These are phyloP conservation scores for Hyles lineata DNA, from an alignment of 2,888 invertebrate genomes.

Conservation along the genomic window DNA sequence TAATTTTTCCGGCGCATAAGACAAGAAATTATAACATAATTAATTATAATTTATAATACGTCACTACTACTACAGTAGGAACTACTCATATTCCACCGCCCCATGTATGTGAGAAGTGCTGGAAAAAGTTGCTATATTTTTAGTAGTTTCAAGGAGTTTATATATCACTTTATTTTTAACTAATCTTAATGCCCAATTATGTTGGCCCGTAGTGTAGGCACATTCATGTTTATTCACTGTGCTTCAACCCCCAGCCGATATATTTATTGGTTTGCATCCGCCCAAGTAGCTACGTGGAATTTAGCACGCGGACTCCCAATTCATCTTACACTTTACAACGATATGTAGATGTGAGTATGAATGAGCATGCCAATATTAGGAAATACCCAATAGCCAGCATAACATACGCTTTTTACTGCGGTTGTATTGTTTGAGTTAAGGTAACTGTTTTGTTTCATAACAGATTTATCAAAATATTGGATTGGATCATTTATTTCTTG, in stretches of 20 bases:
- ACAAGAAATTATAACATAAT: too few species aligned
- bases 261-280: constrained; percentile 77
- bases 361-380: constrained; percentile 20
- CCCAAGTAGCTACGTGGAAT: constrained; percentile 64
- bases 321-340: constrained; percentile 74
- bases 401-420: neutral
- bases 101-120: too few species aligned
- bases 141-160: too few species aligned
- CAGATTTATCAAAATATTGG: too few species aligned
- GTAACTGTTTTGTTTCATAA: too few species aligned
- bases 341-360: constrained; percentile 55
- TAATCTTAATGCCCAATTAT: neutral
- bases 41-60: too few species aligned
- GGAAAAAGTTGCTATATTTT: too few species aligned
- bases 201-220: constrained; percentile 49
- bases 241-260: constrained; percentile 62
- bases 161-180: too few species aligned
- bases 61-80: too few species aligned
- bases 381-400: neutral
- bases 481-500: too few species aligned
- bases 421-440: neutral
- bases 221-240: constrained; percentile 62
- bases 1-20: too few species aligned
- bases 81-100: too few species aligned
- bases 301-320: constrained; percentile 58